Evolutionary conservation across 37 sponge, comb jelly and placozoan species (phyloP).

Genomic region (Halichondria panicea): DNA sequence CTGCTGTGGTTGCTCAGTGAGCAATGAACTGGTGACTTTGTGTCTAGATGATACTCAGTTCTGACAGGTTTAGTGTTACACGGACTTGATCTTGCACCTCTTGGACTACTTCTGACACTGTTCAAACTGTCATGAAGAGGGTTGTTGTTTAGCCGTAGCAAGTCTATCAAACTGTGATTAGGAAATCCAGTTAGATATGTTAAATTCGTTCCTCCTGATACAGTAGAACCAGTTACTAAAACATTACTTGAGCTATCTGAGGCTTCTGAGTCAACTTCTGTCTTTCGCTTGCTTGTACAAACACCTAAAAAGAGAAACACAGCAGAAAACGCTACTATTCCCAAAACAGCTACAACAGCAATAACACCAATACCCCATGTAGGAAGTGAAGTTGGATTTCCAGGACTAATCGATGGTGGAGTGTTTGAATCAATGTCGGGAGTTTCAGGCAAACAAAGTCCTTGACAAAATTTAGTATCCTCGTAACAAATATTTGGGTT

Average conservation of each 20-base stretch:
- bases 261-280: background rate
- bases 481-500: no score
- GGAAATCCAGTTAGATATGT: conserved; percentile 6
- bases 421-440: no score
- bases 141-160: conserved; percentile 10
- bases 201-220: background rate
- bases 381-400: conserved; percentile 16
- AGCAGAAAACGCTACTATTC: conserved; percentile 62
- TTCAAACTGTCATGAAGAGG: background rate
- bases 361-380: conserved; percentile 56
- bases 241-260: conserved; percentile 13
- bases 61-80: background rate
- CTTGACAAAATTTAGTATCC: no score
- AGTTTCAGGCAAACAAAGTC: no score
- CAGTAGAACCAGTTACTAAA: background rate
- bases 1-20: no score
- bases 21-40: no score
- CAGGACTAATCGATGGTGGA: no score
- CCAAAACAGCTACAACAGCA: conserved; percentile 54
- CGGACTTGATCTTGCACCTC: conserved; percentile 17
- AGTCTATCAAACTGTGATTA: conserved; percentile 19
- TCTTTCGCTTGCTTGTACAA: conserved; percentile 7
- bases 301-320: conserved; percentile 41
- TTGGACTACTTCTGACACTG: conserved; percentile 29
- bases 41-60: no score